Evolutionary conservation across 1,140 invertebrate genomes (phyloP), one percentile per base, ranked within the genome.

Genomic region (Apis laboriosa): DNA sequence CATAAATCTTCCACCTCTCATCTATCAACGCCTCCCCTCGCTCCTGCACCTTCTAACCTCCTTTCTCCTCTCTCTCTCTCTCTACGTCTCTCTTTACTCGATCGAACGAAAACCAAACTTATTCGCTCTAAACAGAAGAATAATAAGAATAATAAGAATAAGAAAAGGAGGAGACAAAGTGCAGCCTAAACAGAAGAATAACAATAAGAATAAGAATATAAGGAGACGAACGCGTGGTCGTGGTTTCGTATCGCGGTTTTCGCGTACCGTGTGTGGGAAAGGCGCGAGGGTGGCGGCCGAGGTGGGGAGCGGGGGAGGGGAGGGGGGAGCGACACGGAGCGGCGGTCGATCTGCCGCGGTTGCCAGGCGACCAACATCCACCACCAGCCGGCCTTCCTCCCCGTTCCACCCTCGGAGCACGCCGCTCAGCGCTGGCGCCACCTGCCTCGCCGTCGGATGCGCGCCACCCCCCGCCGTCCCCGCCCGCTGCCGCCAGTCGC

Each of bases 271-370:
- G 24, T 24, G n/a, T 78, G 64, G 66, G 61, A 78, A 86, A 77
- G 56, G 80, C 76, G 53, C 78, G 84, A 86, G 81, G 85, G 71
- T 87, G 66, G 80, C 72, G 86, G 63, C 85, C 80, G 51, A 71
- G 58, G n/a, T 21, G 58, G 13, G 24, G 17, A 63, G 34, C 21
- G n/a, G 17, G 63, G 67, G 53, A 49, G 55, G 67, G 24, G 58
- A 73, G 58, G 80, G 88, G 87, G 80, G 78, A 82, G 58, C 85
- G 76, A 76, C 55, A 79, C 77, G 24, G 24, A 81, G 90, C 34
- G 34, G 92, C 92, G 93, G 92, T 94, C 93, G 93, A 93, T 94
- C 92, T 93, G 90, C 89, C 90, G 89, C 86, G 90, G 93, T 94
- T 94, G 92, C 92, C 90, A 92, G 84, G 93, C 92, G 92, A 94